Conservation (phyloP, 2,113 vertebrate genomes). For the Pan troglodytes region DNA sequence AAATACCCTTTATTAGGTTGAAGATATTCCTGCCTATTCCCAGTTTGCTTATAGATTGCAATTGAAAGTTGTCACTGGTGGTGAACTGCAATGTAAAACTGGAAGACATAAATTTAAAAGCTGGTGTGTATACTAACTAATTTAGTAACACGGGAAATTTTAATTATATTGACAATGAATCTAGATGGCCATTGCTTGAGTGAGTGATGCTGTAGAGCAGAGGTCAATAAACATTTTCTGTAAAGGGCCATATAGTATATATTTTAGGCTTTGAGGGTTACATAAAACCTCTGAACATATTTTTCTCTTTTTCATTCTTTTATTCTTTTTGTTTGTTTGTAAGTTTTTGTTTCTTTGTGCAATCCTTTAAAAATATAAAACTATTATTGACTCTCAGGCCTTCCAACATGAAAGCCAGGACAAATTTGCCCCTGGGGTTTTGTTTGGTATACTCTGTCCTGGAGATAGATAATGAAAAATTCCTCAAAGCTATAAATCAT, state of each 20-base stretch:
- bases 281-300: neutral
- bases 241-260: neutral
- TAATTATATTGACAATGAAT: neutral
- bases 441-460: neutral
- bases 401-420: neutral
- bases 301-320: neutral
- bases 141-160: neutral
- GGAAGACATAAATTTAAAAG: neutral
- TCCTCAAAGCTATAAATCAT: neutral
- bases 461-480: neutral
- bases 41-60: neutral
- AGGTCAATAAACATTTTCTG: neutral
- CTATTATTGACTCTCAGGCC: neutral
- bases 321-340: neutral
- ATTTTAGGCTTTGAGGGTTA: neutral
- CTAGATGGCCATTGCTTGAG: neutral
- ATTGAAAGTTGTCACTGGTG: neutral
- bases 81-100: neutral
- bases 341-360: neutral
- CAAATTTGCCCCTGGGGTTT: neutral
- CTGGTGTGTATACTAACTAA: neutral
- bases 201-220: neutral
- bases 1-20: neutral
- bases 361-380: neutral
- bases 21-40: neutral